Evolutionary conservation across 1,140 invertebrate genomes (phyloP), one percentile per base, ranked within the genome.

Genomic region (Macrosteles quadrilineatus): DNA sequence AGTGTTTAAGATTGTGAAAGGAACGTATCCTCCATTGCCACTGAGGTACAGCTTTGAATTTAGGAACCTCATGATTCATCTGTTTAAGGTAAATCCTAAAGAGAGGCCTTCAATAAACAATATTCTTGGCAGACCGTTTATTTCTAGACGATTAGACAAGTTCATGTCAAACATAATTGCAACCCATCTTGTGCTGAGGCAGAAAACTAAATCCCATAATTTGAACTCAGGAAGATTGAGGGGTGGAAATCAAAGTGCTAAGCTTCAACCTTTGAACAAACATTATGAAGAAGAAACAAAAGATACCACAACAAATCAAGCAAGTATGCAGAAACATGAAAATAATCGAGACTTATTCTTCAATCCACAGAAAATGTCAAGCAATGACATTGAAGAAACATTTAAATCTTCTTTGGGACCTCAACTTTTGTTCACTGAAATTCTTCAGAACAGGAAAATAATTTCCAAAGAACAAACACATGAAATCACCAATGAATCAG

Each of bases 1-100:
- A n/a, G 55, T 59, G 21, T 30, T 59, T n/a, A 59, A 59, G n/a
- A 59, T 59, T 30, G 55, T 59, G 2, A 59, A 59, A 59, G 55
- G 55, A 2, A 21, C 55, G 12, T 59, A 59, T 30, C 55, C 55
- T 14, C 55, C 55, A 29, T 25, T 59, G 4, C 55, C 55, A 11
- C 55, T 59, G 27, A 59, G 55, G 55, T 59, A 59, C 25, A 59
- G 55, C 23, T 59, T 59, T 59, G 55, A 59, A 25, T 59, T 59
- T 23, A 59, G 55, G 27, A 59, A 59, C 23, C 55, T 59, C n/a
- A 4, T 59, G 23, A 25, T 59, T 9, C 55, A 59, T n/a, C 27
- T 59, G 27, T 59, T 59, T 25, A 59, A 59, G 27, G 14, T 25
- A 4, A 59, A 59, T 30, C 55, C 55, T 27, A 59, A 59, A 59